These are phyloP conservation scores for Chaunax sp. DNA, from an alignment of 2,797 vertebrate species.

Conservation along the genomic window DNA sequence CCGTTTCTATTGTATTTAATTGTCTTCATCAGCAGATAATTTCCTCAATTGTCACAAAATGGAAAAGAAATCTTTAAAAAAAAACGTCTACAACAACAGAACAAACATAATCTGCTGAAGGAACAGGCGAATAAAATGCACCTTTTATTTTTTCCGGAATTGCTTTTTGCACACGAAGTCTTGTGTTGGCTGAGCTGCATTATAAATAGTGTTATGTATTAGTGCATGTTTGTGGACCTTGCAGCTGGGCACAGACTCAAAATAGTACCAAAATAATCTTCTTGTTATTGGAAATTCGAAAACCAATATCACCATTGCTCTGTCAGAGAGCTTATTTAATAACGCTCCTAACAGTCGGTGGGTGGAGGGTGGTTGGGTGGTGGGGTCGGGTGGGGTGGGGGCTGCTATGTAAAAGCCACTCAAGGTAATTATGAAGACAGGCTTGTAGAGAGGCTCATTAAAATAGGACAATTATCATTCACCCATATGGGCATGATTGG, in stretches of 20 bases:
- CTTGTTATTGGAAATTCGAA: constrained; percentile 17
- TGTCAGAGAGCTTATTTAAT: constrained; percentile 36
- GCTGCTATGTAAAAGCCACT: constrained; percentile 21
- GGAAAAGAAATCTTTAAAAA: no score
- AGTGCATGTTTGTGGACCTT: no score
- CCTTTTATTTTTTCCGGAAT: no score
- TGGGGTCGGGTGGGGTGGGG: not conserved
- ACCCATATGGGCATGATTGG: constrained; percentile 11
- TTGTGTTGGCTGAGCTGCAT: no score
- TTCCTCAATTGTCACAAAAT: no score
- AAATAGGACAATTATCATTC: constrained; percentile 53
- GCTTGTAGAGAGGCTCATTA: constrained; percentile 50
- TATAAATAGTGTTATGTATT: no score
- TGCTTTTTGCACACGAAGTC: no score
- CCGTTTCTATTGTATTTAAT: no score
- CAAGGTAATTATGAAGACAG: constrained; percentile 49
- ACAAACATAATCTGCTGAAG: no score
- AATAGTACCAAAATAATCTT: constrained; percentile 10
- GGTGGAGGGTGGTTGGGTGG: not conserved
- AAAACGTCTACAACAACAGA: no score
- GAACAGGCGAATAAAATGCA: no score
- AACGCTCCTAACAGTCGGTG: constrained; percentile 4
- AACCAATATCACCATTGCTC: constrained; percentile 20
- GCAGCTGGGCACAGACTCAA: not conserved
- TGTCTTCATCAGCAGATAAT: no score